phyloP scores from a whole-genome alignment of 2,797 vertebrate genomes.

The Moxostoma hubbsi region DNA sequence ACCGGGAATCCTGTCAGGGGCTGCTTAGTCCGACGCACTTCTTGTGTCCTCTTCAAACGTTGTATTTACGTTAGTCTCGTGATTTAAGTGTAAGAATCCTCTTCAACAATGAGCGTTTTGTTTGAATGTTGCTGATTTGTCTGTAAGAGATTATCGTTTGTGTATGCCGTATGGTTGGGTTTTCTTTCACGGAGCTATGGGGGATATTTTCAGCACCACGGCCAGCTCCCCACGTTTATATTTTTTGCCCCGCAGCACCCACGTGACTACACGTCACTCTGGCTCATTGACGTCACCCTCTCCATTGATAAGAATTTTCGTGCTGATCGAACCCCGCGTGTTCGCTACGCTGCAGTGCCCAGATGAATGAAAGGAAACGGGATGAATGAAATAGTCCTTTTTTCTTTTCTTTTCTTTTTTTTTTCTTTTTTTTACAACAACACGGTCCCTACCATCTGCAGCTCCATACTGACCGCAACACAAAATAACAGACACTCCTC shows the following conservation, averaged over 20 bases:
- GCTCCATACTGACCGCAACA: slow-evolving; percentile 32
- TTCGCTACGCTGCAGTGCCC: slow-evolving; percentile 72
- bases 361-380: slow-evolving; percentile 72
- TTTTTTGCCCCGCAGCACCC: slow-evolving; percentile 72
- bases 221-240: slow-evolving; percentile 79
- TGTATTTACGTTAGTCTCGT: slow-evolving; percentile 18
- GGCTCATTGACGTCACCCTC: slow-evolving; percentile 86
- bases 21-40: slow-evolving; percentile 47
- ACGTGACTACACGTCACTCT: slow-evolving; percentile 78
- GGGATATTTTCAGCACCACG: slow-evolving; percentile 80
- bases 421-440: neutral
- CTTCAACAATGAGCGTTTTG: neutral
- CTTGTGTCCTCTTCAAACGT: slow-evolving; percentile 48
- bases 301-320: slow-evolving; percentile 86
- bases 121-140: neutral
- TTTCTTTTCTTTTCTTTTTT: neutral
- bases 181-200: slow-evolving; percentile 51
- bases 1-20: slow-evolving; percentile 54
- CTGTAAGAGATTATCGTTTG: neutral
- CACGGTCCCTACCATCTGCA: slow-evolving; percentile 46
- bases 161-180: slow-evolving; percentile 36
- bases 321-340: slow-evolving; percentile 62
- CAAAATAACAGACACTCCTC: neutral
- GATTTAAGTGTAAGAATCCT: slow-evolving; percentile 11
- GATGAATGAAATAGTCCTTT: slow-evolving; percentile 73